Base-by-base conservation (phyloP, 1,140 invertebrate genomes). In the Helicoverpa armigera region DNA sequence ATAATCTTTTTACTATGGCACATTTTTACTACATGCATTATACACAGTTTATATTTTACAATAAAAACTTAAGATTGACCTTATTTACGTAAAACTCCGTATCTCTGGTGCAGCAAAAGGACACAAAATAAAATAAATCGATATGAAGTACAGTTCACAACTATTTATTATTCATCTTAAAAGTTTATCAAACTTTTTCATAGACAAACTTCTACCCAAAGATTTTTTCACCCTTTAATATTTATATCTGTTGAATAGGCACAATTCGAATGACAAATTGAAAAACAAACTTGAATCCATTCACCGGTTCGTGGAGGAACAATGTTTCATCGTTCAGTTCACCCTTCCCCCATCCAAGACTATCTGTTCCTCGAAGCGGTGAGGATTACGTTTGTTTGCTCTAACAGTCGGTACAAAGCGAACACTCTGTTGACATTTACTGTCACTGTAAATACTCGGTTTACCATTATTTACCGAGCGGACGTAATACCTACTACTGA, bases 381-480 rank as follows among this genome's bases (percentile, higher is more conserved):
- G 87, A 84, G 88, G 90, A 90, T 91, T 91, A 91, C 87, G 86
- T 91, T 88, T 94, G 91, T 94, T 94, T 94, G 87, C 89, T 86
- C 86, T 88, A 84, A 79, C 83, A 91, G 84, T 88, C 86, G 80
- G 89, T 91, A 90, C 90, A 91, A 94, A 91, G 89, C 91, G 88
- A 90, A 90, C 89, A 91, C 83, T 89, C 88, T 92, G 89, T 93
- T 92, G 89, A 92, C 89, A 88, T 89, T 90, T 85, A 85, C 88
- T 91, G 91, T 90, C 88, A 92, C 84, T 43, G 90, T 88, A 93
- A 92, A 93, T 90, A 93, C 89, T 89, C 88, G 88, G 88, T 90
- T 87, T 89, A 92, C 91, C 88, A 90, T 88, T 92, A 90, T 91
- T 91, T 91, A 86, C 87, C 56, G 79, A 85, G 79, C 85, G 86